Evolutionary conservation across 2,797 vertebrate genomes (phyloP).

Genomic region (Parauchenoglanis ngamensis): DNA sequence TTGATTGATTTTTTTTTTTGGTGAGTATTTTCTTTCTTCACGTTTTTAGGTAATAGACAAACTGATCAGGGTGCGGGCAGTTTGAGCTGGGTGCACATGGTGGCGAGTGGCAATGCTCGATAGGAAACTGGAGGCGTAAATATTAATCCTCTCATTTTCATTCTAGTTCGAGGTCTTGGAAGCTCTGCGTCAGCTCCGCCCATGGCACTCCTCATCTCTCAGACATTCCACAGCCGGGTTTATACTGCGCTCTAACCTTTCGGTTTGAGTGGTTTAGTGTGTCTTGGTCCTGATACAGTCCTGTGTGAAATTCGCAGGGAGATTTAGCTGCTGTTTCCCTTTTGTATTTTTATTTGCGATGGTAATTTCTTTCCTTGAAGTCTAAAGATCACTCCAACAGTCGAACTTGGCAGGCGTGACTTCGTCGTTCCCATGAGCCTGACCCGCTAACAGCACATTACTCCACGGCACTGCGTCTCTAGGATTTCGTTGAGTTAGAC

Average conservation of each 20-base stretch:
- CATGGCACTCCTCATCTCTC: neutral
- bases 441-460: neutral
- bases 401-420: neutral
- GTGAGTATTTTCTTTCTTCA: neutral
- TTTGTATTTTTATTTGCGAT: neutral
- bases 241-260: neutral
- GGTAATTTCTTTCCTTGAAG: neutral
- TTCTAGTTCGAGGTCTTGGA: conserved; percentile 9
- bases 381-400: neutral
- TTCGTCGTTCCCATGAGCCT: neutral
- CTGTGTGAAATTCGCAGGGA: neutral
- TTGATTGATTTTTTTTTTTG: neutral
- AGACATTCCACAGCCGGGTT: conserved; percentile 50
- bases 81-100: conserved; percentile 11
- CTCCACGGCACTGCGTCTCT: neutral
- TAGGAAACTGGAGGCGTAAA: conserved; percentile 14
- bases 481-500: neutral
- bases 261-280: neutral
- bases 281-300: neutral
- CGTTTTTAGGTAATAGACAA: neutral
- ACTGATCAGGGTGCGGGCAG: conserved; percentile 9
- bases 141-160: conserved; percentile 31
- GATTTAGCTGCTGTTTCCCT: conserved; percentile 1
- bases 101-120: neutral
- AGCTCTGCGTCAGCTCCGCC: neutral